Conservation (phyloP, 2,113 vertebrate species). For the Columbina picui region DNA sequence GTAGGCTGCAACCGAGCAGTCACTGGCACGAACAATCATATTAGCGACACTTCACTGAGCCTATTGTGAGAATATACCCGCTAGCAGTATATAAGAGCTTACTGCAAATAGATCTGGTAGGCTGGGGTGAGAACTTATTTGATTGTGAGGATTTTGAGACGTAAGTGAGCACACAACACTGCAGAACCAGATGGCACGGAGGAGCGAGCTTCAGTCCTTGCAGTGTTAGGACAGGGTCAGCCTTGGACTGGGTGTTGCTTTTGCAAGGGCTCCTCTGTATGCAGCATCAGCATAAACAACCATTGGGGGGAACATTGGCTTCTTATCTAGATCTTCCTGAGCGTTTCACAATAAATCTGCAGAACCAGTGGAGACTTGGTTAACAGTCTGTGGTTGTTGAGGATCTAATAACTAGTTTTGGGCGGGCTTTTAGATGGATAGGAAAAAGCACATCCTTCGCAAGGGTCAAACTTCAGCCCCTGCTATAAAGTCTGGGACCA, state of each 20-base stretch:
- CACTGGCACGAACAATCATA: conserved; percentile 56
- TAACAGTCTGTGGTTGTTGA: neutral
- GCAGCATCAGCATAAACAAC: neutral
- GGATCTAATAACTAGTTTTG: conserved; percentile 6
- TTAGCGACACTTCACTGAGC: conserved; percentile 46
- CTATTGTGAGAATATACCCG: conserved; percentile 15
- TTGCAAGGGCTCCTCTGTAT: neutral
- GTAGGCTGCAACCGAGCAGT: conserved; percentile 61
- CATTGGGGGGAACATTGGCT: neutral
- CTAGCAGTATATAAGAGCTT: conserved; percentile 27
- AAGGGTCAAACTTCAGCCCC: conserved; percentile 1
- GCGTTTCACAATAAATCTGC: conserved; percentile 37
- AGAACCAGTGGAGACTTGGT: conserved; percentile 10
- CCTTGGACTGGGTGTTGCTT: neutral
- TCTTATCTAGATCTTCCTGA: conserved; percentile 41
- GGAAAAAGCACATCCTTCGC: neutral
- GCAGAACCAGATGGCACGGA: neutral
- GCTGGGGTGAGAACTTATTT: conserved; percentile 1
- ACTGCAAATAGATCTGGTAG: conserved; percentile 9
- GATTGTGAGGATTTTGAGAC: conserved; percentile 18
- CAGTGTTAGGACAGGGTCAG: neutral
- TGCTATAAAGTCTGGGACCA: neutral
- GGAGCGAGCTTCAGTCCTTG: neutral
- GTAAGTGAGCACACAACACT: neutral
- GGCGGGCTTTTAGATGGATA: neutral